Evolutionary conservation across 2,888 invertebrate species (phyloP).

Genomic region (Spisula solida): DNA sequence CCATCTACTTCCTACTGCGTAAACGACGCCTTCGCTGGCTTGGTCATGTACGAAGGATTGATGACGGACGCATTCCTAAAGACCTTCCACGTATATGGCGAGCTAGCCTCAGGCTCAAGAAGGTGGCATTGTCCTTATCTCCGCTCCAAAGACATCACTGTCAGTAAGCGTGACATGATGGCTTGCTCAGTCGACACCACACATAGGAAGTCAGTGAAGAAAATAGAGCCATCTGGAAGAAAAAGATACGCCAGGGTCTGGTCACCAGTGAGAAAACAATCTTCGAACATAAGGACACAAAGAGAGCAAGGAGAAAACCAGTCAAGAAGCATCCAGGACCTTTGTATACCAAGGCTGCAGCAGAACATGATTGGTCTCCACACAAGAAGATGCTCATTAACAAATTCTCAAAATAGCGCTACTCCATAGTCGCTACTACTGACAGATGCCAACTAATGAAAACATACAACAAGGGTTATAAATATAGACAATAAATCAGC

Average conservation of each 20-base stretch:
- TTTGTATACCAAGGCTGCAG: not conserved
- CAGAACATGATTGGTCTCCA: not conserved
- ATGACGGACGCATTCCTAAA: not conserved
- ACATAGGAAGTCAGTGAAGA: too few relatives aligned
- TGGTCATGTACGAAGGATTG: not conserved
- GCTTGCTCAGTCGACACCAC: too few relatives aligned
- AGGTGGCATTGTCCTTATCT: not conserved
- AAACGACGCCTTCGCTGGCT: not conserved
- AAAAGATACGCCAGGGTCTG: too few relatives aligned
- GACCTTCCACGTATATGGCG: not conserved
- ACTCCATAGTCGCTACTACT: too few relatives aligned
- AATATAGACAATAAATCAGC: too few relatives aligned
- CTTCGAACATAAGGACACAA: not conserved
- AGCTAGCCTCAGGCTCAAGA: not conserved
- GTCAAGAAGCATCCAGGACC: not conserved
- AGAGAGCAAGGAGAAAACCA: not conserved
- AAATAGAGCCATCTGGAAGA: too few relatives aligned
- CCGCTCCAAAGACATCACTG: not conserved
- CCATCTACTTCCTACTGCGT: not conserved
- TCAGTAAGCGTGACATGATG: too few relatives aligned
- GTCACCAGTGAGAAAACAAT: too few relatives aligned
- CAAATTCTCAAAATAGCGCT: too few relatives aligned
- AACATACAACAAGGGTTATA: too few relatives aligned
- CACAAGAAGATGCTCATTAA: not conserved
- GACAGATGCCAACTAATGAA: too few relatives aligned